Base-by-base conservation (phyloP, 2,888 invertebrate species). In the Lysandra bellargus region DNA sequence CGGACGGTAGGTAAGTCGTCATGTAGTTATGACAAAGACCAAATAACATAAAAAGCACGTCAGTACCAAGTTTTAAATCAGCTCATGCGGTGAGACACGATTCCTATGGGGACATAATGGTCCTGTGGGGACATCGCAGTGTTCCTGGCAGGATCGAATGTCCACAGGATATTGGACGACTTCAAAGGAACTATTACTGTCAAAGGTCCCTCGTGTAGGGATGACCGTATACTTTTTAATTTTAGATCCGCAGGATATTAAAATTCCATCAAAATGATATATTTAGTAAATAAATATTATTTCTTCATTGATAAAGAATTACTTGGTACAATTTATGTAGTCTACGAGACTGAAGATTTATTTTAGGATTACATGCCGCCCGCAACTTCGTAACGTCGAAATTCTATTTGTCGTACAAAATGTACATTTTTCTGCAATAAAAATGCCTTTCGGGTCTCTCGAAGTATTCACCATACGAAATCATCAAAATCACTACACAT, bases 141-240 rank as follows among this genome's bases (percentile, higher is more conserved):
- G 69, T 69, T 33, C 69, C 69, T 69, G 69, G 69, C 69, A 69
- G 33, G 33, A 69, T 69, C 37, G 69, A 69, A 69, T 69, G 33
- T 69, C 69, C 69, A 69, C 33, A 37, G 69, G 69, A 69, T 69
- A 69, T 69, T 74, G 74, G 74, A 44, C 40, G 33, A 40, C 40
- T 40, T 74, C 74, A 74, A 74, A 74, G 74, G 44, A 74, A 74
- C 74, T 74, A 44, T 74, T 30, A 23, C n/a, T 74, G 74, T 74
- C 74, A 74, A 74, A 74, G 44, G 40, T n/a, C 73, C 73, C 40
- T 14, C 5, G n/a, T 23, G 1, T 44, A 44, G 44, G 44, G 74
- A 44, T 44, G 74, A 44, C 74, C 74, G 44, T 37, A 23, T 79
- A 69, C 61, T 53, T 64, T 64, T 12, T 69, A 37, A 69, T 33